Evolutionary conservation across 1,140 invertebrate species (phyloP).

Genomic region (Drosophila biarmipes): DNA sequence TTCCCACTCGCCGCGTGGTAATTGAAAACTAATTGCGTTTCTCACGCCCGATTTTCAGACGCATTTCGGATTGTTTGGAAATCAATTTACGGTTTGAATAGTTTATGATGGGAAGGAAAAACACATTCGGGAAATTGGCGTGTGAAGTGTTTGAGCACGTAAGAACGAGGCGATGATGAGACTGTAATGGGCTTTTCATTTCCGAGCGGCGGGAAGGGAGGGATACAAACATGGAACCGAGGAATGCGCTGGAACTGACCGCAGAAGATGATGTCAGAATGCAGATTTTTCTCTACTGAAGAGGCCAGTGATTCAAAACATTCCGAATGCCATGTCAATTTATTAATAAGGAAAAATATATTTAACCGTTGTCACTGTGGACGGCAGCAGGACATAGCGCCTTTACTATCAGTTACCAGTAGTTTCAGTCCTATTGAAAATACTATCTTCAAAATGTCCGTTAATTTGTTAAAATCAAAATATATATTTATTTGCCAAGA

Average conservation of each 20-base stretch:
- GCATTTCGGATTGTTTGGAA: slow-evolving; percentile 56
- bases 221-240: neutral
- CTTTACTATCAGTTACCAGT: no score
- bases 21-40: slow-evolving; percentile 65
- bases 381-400: no score
- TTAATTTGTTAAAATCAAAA: no score
- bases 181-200: slow-evolving; percentile 2
- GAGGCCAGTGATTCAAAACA: slow-evolving; percentile 26
- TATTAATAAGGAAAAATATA: no score
- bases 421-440: no score
- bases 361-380: no score
- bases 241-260: neutral
- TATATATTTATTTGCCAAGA: no score
- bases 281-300: slow-evolving; percentile 7
- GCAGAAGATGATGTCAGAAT: slow-evolving; percentile 4
- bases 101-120: slow-evolving; percentile 30
- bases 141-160: slow-evolving; percentile 32
- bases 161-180: slow-evolving; percentile 4
- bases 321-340: no score
- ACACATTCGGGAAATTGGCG: slow-evolving; percentile 15
- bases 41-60: slow-evolving; percentile 61
- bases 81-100: slow-evolving; percentile 45
- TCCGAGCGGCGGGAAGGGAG: no score
- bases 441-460: no score
- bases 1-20: slow-evolving; percentile 5